Evolutionary conservation across 2,113 vertebrate genomes (phyloP).

Genomic region (Otocyon megalotis): DNA sequence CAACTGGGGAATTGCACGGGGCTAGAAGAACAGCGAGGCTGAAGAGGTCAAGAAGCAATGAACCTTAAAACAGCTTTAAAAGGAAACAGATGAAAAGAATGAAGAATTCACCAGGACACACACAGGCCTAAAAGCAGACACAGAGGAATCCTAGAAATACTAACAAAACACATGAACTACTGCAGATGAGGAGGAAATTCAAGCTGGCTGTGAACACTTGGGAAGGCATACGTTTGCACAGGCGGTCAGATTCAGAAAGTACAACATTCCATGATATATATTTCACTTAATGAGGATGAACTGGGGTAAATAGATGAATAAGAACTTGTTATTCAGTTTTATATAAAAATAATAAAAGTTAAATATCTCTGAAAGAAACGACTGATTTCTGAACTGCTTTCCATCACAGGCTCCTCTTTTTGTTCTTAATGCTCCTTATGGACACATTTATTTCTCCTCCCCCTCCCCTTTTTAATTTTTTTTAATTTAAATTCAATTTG

Average conservation of each 20-base stretch:
- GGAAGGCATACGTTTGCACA: not conserved
- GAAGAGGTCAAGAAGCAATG: constrained; percentile 63
- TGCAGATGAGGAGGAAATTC: not conserved
- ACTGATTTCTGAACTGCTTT: not conserved
- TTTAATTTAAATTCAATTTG: too few species aligned
- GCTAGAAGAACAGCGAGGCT: constrained; percentile 21
- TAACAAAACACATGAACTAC: not conserved
- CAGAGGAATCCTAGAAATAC: not conserved
- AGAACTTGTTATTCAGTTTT: not conserved
- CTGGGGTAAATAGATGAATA: not conserved
- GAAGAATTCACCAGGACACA: constrained; percentile 49
- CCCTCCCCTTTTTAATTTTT: not conserved
- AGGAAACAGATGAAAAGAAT: constrained; percentile 55
- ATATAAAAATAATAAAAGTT: not conserved
- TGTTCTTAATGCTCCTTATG: not conserved
- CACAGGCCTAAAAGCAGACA: not conserved
- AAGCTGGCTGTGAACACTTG: not conserved
- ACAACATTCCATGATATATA: too few species aligned
- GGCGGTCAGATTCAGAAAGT: not conserved
- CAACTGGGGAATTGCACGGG: constrained; percentile 32
- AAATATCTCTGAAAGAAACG: not conserved
- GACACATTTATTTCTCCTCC: not conserved
- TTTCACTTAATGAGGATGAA: not conserved
- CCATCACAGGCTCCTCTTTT: not conserved
- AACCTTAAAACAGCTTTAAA: constrained; percentile 73